Evolutionary conservation across 2,888 invertebrate species (phyloP).

Genomic region (Scaeva pyrastri): DNA sequence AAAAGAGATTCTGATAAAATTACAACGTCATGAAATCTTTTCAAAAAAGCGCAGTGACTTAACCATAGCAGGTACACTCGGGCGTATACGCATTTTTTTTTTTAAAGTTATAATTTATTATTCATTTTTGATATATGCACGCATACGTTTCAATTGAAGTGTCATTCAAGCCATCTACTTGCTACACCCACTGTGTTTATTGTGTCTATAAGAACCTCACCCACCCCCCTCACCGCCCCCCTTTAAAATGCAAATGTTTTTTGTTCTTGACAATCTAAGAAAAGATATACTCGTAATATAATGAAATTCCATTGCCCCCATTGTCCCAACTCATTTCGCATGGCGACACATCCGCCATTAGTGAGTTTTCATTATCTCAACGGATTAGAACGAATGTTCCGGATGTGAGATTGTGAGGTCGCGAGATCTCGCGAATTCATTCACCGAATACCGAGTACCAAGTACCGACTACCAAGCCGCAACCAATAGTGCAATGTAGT

Average conservation of each 20-base stretch:
- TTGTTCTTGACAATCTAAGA: slow-evolving; percentile 27
- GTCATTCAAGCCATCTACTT: no score
- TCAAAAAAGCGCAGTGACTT: no score
- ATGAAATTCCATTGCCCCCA: slow-evolving; percentile 63
- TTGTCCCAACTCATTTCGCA: slow-evolving; percentile 60
- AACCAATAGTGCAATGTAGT: not conserved
- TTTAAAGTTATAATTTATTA: no score
- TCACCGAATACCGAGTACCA: not conserved
- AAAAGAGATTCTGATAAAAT: no score
- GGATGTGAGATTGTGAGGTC: slow-evolving; percentile 65
- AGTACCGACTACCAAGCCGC: not conserved
- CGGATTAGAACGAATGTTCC: slow-evolving; percentile 68
- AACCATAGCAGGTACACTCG: no score
- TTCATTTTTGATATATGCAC: no score
- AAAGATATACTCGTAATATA: slow-evolving; percentile 42
- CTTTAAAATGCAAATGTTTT: slow-evolving; percentile 58
- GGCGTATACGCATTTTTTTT: no score
- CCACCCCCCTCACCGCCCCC: not conserved
- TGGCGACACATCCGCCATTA: slow-evolving; percentile 68
- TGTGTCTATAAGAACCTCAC: not conserved
- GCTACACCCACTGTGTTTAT: no score
- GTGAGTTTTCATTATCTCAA: slow-evolving; percentile 70
- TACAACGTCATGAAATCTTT: no score
- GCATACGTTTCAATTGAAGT: no score
- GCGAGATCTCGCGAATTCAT: slow-evolving; percentile 45